phyloP scores from a whole-genome alignment of 2,797 vertebrate genomes.

The Clarias fuscus region DNA sequence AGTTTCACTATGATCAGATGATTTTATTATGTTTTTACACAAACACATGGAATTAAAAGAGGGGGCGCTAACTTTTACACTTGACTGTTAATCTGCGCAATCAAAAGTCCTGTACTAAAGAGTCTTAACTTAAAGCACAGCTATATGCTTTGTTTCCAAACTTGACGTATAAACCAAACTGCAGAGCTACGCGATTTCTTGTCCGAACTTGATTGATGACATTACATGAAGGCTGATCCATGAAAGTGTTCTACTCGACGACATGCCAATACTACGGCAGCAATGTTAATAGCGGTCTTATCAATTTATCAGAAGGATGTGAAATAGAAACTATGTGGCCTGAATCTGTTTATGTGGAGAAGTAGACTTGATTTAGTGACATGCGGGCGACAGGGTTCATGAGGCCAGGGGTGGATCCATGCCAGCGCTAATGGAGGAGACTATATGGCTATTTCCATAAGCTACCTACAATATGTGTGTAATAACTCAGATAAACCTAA shows the following conservation, averaged over 20 bases:
- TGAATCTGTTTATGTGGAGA: background rate
- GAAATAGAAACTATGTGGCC: background rate
- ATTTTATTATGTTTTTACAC: too few relatives aligned
- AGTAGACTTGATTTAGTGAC: constrained; percentile 9
- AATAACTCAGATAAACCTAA: background rate
- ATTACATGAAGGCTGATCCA: background rate
- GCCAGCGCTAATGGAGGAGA: constrained; percentile 1
- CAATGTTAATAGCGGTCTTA: background rate
- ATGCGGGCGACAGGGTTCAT: background rate
- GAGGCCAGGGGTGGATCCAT: background rate
- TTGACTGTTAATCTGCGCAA: too few relatives aligned
- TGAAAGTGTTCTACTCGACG: background rate
- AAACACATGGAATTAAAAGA: too few relatives aligned
- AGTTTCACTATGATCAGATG: too few relatives aligned
- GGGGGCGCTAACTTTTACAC: too few relatives aligned
- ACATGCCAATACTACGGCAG: background rate
- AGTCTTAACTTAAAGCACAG: too few relatives aligned
- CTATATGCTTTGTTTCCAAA: background rate
- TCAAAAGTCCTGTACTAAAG: too few relatives aligned
- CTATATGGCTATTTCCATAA: background rate
- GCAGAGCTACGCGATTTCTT: background rate
- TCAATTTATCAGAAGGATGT: background rate
- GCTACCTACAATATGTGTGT: background rate
- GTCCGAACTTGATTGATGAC: background rate
- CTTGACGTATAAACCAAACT: background rate